Evolutionary conservation across 1,140 invertebrate species (phyloP).

Genomic region (Monochamus saltuarius): DNA sequence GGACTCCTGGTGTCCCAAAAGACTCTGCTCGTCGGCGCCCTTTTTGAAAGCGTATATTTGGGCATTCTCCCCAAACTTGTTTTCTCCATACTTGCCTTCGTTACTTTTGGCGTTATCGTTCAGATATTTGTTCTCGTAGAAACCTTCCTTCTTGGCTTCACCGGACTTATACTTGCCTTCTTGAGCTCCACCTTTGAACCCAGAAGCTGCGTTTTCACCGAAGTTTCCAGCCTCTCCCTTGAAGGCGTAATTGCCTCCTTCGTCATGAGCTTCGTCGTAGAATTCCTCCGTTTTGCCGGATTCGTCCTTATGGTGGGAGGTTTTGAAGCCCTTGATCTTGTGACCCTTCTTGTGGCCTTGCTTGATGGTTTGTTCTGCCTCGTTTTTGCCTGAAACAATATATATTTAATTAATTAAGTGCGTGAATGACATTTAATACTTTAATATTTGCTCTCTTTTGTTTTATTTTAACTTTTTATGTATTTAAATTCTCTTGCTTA

Average conservation of each 20-base stretch:
- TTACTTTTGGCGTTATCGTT: constrained; percentile 57
- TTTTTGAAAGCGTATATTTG: constrained; percentile 58
- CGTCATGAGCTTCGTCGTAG: constrained; percentile 67
- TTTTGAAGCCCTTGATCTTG: constrained; percentile 64
- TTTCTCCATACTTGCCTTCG: constrained; percentile 59
- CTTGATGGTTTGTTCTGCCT: constrained; percentile 55
- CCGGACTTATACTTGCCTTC: constrained; percentile 57
- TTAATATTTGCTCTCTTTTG: too few relatives aligned
- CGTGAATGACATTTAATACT: too few relatives aligned
- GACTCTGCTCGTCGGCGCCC: constrained; percentile 58
- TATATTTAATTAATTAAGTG: too few relatives aligned
- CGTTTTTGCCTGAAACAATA: constrained; percentile 49
- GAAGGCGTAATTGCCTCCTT: constrained; percentile 58
- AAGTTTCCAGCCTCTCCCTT: constrained; percentile 54
- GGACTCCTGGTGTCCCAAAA: constrained; percentile 60
- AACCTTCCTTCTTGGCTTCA: constrained; percentile 58
- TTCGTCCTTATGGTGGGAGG: constrained; percentile 67
- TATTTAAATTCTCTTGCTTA: too few relatives aligned
- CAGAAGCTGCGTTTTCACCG: constrained; percentile 56
- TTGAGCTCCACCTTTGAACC: constrained; percentile 60
- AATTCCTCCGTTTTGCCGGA: constrained; percentile 65
- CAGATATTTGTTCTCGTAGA: constrained; percentile 55
- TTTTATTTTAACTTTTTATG: too few relatives aligned
- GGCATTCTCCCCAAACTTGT: constrained; percentile 57
- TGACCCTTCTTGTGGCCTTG: constrained; percentile 67